phyloP scores from a whole-genome alignment of 2,888 invertebrate species.

The Macrostomum cliftonense region DNA sequence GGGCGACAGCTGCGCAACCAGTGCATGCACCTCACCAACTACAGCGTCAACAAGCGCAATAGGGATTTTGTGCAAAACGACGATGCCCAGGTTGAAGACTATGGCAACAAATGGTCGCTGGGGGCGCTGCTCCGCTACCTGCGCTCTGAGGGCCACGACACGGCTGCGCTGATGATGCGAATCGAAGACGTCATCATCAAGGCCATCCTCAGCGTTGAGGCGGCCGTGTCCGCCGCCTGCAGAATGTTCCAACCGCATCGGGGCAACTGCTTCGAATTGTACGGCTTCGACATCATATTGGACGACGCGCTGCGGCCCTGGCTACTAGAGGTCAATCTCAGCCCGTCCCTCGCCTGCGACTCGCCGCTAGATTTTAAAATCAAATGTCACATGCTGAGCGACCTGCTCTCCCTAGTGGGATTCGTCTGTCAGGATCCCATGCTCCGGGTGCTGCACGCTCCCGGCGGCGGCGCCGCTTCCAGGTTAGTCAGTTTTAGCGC shows the following conservation, averaged over 20 bases:
- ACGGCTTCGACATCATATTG: constrained; percentile 80
- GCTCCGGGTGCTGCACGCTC: too few relatives aligned
- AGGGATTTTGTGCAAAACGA: constrained; percentile 81
- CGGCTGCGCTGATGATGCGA: constrained; percentile 58
- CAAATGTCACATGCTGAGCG: constrained; percentile 71
- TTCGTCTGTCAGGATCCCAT: constrained; percentile 13
- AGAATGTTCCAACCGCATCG: constrained; percentile 71
- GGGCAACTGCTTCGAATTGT: constrained; percentile 71
- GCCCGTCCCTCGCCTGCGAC: constrained; percentile 46
- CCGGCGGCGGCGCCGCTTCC: too few relatives aligned
- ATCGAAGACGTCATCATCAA: constrained; percentile 84
- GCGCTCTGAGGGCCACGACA: not conserved
- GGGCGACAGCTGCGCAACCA: constrained; percentile 49
- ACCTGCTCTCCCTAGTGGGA: constrained; percentile 70
- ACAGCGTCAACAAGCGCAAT: constrained; percentile 90
- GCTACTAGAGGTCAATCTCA: constrained; percentile 54
- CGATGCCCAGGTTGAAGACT: constrained; percentile 76
- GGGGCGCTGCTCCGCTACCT: constrained; percentile 52
- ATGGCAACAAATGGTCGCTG: constrained; percentile 89
- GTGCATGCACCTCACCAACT: constrained; percentile 95
- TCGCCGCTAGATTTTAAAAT: constrained; percentile 76
- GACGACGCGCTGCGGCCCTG: constrained; percentile 79
- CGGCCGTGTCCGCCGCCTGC: constrained; percentile 65
- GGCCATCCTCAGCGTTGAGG: constrained; percentile 65
- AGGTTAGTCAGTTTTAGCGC: too few relatives aligned